Evolutionary conservation across 2,797 vertebrate genomes (phyloP).

Genomic region (Enteromius treurensis): DNA sequence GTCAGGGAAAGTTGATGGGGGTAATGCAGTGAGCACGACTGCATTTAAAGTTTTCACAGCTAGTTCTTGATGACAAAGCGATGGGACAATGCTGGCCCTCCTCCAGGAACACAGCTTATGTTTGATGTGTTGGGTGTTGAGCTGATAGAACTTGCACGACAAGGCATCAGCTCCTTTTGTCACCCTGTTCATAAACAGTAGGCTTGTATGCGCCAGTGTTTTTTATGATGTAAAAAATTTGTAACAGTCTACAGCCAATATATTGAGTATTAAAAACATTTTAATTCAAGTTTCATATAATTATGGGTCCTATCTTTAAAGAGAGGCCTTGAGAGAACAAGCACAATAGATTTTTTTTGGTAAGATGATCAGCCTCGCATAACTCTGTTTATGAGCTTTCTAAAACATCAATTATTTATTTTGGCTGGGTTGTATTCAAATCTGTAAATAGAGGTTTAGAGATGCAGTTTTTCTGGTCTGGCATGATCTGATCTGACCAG

Average conservation of each 20-base stretch:
- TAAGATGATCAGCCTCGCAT: constrained; percentile 44
- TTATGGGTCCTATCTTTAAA: constrained; percentile 75
- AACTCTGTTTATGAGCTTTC: constrained; percentile 64
- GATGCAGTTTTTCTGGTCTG: constrained; percentile 66
- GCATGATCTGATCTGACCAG: constrained; percentile 66
- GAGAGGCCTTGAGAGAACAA: constrained; percentile 60
- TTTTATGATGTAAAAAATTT: constrained; percentile 82
- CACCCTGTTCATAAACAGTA: constrained; percentile 70
- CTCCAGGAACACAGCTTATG: constrained; percentile 76
- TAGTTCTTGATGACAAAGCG: constrained; percentile 74
- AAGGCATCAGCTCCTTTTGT: constrained; percentile 80
- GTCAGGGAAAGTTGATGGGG: constrained; percentile 42
- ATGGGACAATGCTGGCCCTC: constrained; percentile 77
- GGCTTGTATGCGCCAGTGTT: constrained; percentile 71
- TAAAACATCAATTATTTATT: constrained; percentile 52
- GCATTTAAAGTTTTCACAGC: constrained; percentile 71
- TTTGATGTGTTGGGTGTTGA: constrained; percentile 76
- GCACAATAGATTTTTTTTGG: constrained; percentile 38
- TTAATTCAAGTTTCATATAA: constrained; percentile 76
- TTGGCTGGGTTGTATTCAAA: constrained; percentile 68
- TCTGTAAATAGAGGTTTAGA: constrained; percentile 63
- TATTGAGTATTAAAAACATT: constrained; percentile 68
- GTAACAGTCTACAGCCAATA: constrained; percentile 71
- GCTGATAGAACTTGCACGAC: constrained; percentile 74
- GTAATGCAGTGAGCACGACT: constrained; percentile 24